Evolutionary conservation across 35 echinoderm and acorn worm species (phyloP), one percentile per base, ranked within the genome.

Genomic region (Apostichopus parvimensis): DNA sequence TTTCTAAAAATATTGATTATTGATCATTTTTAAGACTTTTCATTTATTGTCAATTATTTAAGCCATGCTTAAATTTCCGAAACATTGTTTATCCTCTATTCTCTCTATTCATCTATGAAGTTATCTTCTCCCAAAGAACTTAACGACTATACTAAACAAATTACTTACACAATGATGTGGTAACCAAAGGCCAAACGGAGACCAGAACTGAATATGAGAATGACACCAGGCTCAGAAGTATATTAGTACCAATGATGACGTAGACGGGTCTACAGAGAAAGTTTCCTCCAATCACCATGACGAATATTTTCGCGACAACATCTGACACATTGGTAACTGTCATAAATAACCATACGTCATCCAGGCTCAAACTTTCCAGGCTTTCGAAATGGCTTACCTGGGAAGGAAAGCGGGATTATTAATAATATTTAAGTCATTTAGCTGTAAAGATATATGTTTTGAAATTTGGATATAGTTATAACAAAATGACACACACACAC

Each of bases 281-380:
- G 10, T 56, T 24, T 34, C 79, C 79, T 12, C 79, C 79, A 82
- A 6, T 55, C 10, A 82, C 18, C 12, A 56, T 56, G 34, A 82
- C 15, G 12, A 20, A 55, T 53, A 82, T 6, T 13, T 53, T 45
- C 5, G 79, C n/a, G 10, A 82, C 79, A 82, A 82, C 55, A 82
- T 82, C 79, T 55, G 45, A 53, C 13, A 54, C 54, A 82, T 82
- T 82, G 3, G 79, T 82, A 17, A 82, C 79, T 55, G 79, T 82
- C 79, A 82, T 82, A 54, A 82, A 18, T 55, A 82, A 56, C 79
- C 79, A 82, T 5, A 82, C n/a, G 79, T 82, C 79, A 9, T 54
- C 55, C 3, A 11, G 34, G 10, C 5, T 53, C 1, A 82, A 53
- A 82, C 52, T 82, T 14, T 34, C 79, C 3, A 82, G 34, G 79